A percentile compares a stretch with the other conserved stretches of the same genome.
phyloP scores from a whole-genome alignment of 2,888 invertebrate genomes.

The Microlaimidae sp. region DNA sequence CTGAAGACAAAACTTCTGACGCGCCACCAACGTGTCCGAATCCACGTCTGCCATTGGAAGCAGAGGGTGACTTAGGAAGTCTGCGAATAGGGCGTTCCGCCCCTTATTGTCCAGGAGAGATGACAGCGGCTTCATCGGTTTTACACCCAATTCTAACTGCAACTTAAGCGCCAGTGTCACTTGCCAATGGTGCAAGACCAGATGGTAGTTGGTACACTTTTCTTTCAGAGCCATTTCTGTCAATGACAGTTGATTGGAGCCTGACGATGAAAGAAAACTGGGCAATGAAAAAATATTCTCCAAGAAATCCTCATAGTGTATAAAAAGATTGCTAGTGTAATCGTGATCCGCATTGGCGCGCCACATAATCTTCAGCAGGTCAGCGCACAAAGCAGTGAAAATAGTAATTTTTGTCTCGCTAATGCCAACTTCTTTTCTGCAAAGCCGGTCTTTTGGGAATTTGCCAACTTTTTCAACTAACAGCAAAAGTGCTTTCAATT shows the following conservation, averaged over 20 bases:
- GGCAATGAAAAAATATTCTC: not conserved
- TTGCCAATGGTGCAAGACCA: constrained; percentile 3
- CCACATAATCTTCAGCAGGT: not conserved
- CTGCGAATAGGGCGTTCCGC: not conserved
- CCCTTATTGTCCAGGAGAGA: not conserved
- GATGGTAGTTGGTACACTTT: not conserved
- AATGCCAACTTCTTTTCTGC: not conserved
- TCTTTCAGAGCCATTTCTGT: not conserved
- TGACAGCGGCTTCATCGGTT: not conserved
- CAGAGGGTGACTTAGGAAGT: not conserved
- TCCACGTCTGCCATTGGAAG: not conserved
- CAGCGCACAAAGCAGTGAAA: not conserved
- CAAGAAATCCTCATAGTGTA: not conserved
- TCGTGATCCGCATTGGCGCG: not conserved
- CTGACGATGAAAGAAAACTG: not conserved
- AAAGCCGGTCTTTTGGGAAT: constrained; percentile 4
- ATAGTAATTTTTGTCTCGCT: not conserved
- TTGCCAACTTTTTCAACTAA: constrained; percentile 4
- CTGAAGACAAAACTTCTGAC: not conserved
- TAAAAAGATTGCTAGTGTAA: not conserved
- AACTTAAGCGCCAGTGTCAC: not conserved
- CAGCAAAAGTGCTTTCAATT: not conserved
- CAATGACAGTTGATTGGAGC: not conserved
- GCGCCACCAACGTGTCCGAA: not conserved
- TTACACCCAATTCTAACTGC: not conserved